A percentile compares a stretch with the other conserved stretches of the same genome.
These are phyloP conservation scores for Echinometra lucunter DNA, from an alignment of 53 echinoderm and acorn worm species.

Conservation along the genomic window DNA sequence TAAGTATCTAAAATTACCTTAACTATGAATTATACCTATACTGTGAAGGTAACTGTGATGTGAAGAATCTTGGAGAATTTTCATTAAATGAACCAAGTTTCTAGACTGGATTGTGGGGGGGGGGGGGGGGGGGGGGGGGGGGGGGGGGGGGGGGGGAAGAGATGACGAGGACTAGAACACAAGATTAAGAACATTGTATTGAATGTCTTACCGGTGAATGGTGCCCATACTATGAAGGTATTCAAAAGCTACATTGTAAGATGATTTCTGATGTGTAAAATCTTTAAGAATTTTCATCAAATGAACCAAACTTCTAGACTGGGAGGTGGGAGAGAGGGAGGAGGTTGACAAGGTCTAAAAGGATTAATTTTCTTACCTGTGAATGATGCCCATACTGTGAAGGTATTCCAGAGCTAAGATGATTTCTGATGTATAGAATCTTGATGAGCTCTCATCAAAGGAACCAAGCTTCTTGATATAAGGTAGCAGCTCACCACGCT, in stretches of 20 bases:
- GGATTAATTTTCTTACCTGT: conserved; percentile 77
- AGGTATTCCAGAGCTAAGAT: conserved; percentile 93
- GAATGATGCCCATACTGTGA: conserved; percentile 94
- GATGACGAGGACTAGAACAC: no score
- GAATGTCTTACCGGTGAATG: conserved; percentile 88
- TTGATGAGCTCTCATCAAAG: conserved; percentile 91
- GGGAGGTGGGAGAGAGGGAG: no score
- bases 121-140: no score
- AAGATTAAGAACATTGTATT: no score
- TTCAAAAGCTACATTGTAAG: conserved; percentile 90
- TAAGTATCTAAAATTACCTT: no score
- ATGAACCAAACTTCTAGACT: conserved; percentile 97
- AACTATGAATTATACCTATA: no score
- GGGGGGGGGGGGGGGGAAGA: no score
- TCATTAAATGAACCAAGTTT: no score
- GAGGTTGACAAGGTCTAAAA: no score
- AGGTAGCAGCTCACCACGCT: conserved; percentile 91
- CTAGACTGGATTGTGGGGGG: no score
- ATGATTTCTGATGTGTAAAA: conserved; percentile 97
- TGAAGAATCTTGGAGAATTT: no score
- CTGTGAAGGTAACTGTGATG: no score
- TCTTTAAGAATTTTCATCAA: conserved; percentile 90
- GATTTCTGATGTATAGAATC: conserved; percentile 96
- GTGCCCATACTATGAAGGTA: conserved; percentile 93
- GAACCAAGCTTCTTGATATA: conserved; percentile 98